Base-by-base conservation (phyloP, 2,797 vertebrate genomes). In the Streptopelia turtur region DNA sequence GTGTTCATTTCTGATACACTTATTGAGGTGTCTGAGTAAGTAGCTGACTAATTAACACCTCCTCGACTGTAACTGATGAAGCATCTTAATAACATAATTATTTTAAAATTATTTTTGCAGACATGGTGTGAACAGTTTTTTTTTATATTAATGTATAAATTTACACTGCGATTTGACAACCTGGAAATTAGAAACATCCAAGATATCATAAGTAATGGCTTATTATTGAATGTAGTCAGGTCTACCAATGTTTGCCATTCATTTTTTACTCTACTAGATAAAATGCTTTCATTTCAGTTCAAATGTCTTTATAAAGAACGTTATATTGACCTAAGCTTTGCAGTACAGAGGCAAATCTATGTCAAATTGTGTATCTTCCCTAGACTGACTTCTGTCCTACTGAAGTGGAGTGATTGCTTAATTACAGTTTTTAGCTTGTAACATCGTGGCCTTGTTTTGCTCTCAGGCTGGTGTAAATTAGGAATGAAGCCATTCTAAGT, bases 1-100 rank as follows among this genome's bases (percentile, higher is more conserved):
- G 1, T 87, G 13, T 87, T 93, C 31, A 39, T 87, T 92, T 43
- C 47, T 92, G 43, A 43, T 63, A 35, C 27, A 57, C 9, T 92
- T 84, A 25, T 9, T 83, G 70, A 90, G 33, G 61, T 76, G 47
- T 47, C 69, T 82, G 31, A 69, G 10, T 89, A 90, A 80, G 47
- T 63, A 41, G 24, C 24, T 81, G 74, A 55, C 57, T 91, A 88
- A 83, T 96, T 92, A 85, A 64, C 66, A 71, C 41, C 45, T 86
- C 61, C 43, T 91, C 4, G 1, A 64, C 52, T 87, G 74, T 88
- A 83, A 66, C 55, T 76, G 56, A 30, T 84, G 45, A 64, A 77
- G 56, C 59, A 89, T 91, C 60, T 82, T 81, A 90, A 72, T 82
- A 87, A 43, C 72, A 61, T 89, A 88, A 89, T 90, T 87, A 82